Base-by-base conservation (phyloP, 2,113 vertebrate species). In the Semnopithecus entellus region DNA sequence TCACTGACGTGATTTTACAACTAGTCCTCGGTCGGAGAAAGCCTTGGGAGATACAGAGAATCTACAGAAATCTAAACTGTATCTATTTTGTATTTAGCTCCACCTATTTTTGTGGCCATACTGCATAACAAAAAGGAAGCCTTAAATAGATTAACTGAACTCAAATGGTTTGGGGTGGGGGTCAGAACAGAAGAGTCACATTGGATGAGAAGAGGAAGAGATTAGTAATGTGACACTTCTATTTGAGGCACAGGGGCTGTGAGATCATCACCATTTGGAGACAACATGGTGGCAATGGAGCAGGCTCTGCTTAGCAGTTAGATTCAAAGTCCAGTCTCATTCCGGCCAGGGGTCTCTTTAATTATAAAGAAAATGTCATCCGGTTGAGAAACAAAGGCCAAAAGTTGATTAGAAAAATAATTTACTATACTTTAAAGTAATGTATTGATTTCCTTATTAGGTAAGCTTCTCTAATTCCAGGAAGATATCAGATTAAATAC, bases 351-450 rank as follows among this genome's bases (percentile, higher is more conserved):
- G 23, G 38, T 48, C 83, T 89, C 87, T n/a, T 94, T 80, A 88
- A 72, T 79, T 55, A 59, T 32, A 70, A 85, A 23, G 38, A 68
- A 95, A 83, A 73, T 5, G 22, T 72, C 59, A 91, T 35, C 70
- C 9, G 72, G 45, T 72, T 81, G 35, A 88, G 35, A 73, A 70
- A 83, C 20, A 90, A 91, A 88, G 12, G 35, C n/a, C 32, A 59
- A 43, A 91, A 66, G 38, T 78, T 72, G n/a, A 52, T 89, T 87
- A 91, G 45, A 32, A 95, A 94, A 89, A 17, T 45, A 95, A 70
- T n/a, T 11, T 32, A 80, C 17, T 76, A 43, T 18, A 72, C 8
- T 48, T 38, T 76, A n/a, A 86, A 55, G 75, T 79, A 75, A 91
- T 18, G 14, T 40, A 48, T 82, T 94, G 81, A 35, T 43, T 78